phyloP scores from a whole-genome alignment of 2,113 vertebrate species.

The Myrmophylax atrothorax region DNA sequence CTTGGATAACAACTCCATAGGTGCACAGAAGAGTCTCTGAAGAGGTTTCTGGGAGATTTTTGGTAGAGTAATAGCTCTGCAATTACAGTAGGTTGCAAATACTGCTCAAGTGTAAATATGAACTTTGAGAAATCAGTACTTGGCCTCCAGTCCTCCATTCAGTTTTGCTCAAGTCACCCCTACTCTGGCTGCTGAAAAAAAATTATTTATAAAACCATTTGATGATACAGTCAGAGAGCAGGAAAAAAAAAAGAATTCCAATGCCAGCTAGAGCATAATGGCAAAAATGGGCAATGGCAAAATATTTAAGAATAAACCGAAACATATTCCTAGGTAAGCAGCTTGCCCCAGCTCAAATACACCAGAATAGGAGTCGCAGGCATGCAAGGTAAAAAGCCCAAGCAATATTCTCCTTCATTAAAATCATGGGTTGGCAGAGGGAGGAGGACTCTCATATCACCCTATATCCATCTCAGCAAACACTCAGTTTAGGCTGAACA shows the following conservation, averaged over 20 bases:
- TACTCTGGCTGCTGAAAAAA: background rate
- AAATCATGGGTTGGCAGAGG: background rate
- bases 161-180: background rate
- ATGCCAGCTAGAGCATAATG: fast-evolving
- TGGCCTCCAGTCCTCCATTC: background rate
- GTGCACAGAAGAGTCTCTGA: background rate
- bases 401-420: background rate
- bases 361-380: background rate
- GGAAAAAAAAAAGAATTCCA: background rate
- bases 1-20: background rate
- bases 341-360: background rate
- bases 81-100: background rate
- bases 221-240: background rate
- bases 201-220: background rate
- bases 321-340: background rate
- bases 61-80: background rate
- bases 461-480: background rate
- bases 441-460: conserved; percentile 4
- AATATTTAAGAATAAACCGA: background rate
- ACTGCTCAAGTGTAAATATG: background rate
- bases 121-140: background rate
- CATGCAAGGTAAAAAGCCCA: background rate
- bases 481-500: background rate
- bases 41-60: background rate
- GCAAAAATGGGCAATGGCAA: background rate